Conservation (phyloP, 1,140 invertebrate genomes). For the Alviniconcha marisindica region DNA sequence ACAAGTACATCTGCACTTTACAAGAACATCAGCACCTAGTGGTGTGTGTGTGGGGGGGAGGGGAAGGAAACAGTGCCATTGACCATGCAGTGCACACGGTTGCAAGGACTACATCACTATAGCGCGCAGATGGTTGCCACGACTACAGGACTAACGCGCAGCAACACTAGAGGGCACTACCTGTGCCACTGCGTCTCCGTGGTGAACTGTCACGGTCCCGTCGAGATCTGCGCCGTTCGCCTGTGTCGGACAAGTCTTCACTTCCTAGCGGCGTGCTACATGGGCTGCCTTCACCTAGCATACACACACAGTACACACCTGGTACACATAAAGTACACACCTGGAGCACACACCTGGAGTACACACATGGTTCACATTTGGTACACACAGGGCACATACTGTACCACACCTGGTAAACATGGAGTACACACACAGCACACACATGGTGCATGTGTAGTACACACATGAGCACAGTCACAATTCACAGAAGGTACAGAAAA, state of each 20-base stretch:
- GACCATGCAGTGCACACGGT: slow-evolving; percentile 23
- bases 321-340: background rate
- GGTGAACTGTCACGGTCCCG: slow-evolving; percentile 54
- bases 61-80: background rate
- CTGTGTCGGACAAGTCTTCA: slow-evolving; percentile 63
- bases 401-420: too few relatives aligned
- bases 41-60: background rate
- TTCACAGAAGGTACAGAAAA: too few relatives aligned
- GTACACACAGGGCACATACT: too few relatives aligned
- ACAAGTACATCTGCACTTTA: slow-evolving; percentile 7
- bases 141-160: slow-evolving; percentile 12
- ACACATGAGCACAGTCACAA: too few relatives aligned
- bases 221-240: slow-evolving; percentile 44
- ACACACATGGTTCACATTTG: too few relatives aligned
- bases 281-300: slow-evolving; percentile 84
- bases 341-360: too few relatives aligned
- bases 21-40: slow-evolving; percentile 1
- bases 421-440: too few relatives aligned
- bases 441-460: too few relatives aligned
- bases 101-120: background rate
- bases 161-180: slow-evolving; percentile 41
- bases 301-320: slow-evolving; percentile 9
- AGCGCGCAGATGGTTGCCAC: background rate
- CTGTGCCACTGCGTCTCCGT: slow-evolving; percentile 56
- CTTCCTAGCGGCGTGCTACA: slow-evolving; percentile 78